phyloP scores from a whole-genome alignment of 2,113 vertebrate species.

The Cyanoramphus novaezelandiae region DNA sequence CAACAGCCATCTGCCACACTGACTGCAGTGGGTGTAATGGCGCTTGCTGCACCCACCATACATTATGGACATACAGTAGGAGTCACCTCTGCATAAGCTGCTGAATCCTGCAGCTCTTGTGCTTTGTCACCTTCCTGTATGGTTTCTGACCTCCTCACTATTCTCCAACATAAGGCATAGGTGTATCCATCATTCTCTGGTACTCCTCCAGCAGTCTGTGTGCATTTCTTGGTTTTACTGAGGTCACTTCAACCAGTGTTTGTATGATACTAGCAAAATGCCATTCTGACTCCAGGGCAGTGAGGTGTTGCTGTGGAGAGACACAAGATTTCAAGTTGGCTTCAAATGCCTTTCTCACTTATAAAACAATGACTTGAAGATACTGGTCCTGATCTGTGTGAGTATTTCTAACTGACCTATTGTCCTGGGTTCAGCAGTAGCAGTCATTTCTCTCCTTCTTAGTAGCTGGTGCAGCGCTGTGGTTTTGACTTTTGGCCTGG shows the following conservation, averaged over 20 bases:
- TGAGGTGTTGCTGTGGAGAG: neutral
- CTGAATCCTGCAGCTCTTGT: neutral
- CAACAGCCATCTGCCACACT: rapidly evolving
- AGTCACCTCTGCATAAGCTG: too few relatives aligned
- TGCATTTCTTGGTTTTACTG: neutral
- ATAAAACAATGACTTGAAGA: neutral
- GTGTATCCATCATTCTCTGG: rapidly evolving
- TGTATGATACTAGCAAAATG: neutral
- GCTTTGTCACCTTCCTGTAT: neutral
- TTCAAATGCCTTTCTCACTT: neutral
- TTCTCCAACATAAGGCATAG: rapidly evolving
- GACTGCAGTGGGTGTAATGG: rapidly evolving
- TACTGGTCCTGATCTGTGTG: neutral
- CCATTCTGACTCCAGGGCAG: neutral
- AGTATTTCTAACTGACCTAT: neutral
- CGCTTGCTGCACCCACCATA: rapidly evolving
- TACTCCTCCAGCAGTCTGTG: rapidly evolving
- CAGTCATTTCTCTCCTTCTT: too few relatives aligned
- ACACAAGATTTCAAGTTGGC: neutral
- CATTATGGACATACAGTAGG: neutral
- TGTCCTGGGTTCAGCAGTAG: too few relatives aligned
- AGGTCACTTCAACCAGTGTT: neutral
- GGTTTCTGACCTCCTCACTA: rapidly evolving
- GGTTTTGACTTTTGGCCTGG: too few relatives aligned
- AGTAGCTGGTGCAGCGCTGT: too few relatives aligned